Conservation (phyloP, 2,888 invertebrate species). For the Alviniconcha strummeri region DNA sequence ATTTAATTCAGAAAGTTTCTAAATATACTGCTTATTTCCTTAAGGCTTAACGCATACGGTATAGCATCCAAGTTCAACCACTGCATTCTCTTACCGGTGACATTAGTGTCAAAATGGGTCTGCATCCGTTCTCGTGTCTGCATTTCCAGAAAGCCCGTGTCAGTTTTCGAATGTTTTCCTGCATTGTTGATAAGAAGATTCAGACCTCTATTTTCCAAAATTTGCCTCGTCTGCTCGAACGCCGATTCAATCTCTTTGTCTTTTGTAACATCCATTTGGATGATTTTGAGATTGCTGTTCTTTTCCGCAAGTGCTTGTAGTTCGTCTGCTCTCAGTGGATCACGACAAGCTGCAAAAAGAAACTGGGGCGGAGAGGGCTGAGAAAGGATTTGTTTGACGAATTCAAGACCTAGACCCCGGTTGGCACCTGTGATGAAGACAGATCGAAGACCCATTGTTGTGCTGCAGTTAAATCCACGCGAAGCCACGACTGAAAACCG, state of each 20-base stretch:
- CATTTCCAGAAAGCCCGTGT: neutral
- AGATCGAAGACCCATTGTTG: constrained; percentile 38
- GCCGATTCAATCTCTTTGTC: constrained; percentile 37
- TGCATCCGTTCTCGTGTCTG: constrained; percentile 30
- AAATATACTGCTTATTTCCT: too few relatives aligned
- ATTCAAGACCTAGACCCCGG: constrained; percentile 90
- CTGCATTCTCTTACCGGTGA: constrained; percentile 31
- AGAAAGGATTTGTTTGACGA: constrained; percentile 78
- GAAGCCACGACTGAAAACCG: too few relatives aligned
- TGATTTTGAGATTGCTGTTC: constrained; percentile 16
- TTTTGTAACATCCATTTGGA: constrained; percentile 32
- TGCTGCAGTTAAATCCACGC: too few relatives aligned
- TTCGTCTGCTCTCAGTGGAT: constrained; percentile 48
- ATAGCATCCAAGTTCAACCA: too few relatives aligned
- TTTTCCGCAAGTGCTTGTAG: constrained; percentile 32
- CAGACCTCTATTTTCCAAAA: constrained; percentile 77
- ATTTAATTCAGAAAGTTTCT: too few relatives aligned
- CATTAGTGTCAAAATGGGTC: constrained; percentile 48
- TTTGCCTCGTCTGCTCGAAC: constrained; percentile 31
- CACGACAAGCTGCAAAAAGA: constrained; percentile 55
- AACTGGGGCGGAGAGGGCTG: constrained; percentile 46
- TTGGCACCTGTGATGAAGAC: constrained; percentile 90
- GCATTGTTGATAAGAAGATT: constrained; percentile 94
- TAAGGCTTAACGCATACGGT: too few relatives aligned
- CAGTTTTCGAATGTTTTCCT: constrained; percentile 76